These are phyloP conservation scores for Turritopsis rubra DNA, from an alignment of 30 jellyfish, hydroid and myxozoan genomes.

Conservation along the genomic window DNA sequence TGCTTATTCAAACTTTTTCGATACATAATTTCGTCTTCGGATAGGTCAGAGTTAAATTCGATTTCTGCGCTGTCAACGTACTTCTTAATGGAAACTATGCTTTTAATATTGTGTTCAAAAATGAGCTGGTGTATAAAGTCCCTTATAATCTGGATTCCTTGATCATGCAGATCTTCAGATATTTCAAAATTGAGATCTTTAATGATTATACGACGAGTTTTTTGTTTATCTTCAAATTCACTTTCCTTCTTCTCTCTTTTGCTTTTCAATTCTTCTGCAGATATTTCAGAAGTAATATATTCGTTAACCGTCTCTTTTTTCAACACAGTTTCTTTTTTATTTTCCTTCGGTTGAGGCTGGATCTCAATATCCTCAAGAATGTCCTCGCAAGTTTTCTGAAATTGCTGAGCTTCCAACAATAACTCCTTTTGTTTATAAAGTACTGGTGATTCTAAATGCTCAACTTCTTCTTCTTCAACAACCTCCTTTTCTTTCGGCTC, in stretches of 20 bases:
- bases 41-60: conserved; percentile 4
- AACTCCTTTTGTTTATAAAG: not conserved
- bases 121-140: conserved; percentile 13
- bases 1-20: conserved; percentile 9
- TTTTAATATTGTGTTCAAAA: not conserved
- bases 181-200: not conserved
- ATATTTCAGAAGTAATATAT: not conserved
- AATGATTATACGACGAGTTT: not conserved
- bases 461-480: not conserved
- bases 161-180: not conserved
- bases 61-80: not conserved
- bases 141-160: conserved; percentile 1
- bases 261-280: not conserved
- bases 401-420: not conserved
- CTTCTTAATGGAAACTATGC: conserved; percentile 1
- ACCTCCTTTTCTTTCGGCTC: not conserved
- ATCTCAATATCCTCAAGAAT: conserved; percentile 9
- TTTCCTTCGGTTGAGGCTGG: not conserved
- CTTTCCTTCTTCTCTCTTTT: not conserved
- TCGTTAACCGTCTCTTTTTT: not conserved
- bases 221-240: not conserved
- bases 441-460: not conserved
- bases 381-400: conserved; percentile 10
- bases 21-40: conserved; percentile 26
- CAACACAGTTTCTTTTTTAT: not conserved